Evolutionary conservation across 2,113 vertebrate genomes (phyloP).

Genomic region (Cavia aperea): DNA sequence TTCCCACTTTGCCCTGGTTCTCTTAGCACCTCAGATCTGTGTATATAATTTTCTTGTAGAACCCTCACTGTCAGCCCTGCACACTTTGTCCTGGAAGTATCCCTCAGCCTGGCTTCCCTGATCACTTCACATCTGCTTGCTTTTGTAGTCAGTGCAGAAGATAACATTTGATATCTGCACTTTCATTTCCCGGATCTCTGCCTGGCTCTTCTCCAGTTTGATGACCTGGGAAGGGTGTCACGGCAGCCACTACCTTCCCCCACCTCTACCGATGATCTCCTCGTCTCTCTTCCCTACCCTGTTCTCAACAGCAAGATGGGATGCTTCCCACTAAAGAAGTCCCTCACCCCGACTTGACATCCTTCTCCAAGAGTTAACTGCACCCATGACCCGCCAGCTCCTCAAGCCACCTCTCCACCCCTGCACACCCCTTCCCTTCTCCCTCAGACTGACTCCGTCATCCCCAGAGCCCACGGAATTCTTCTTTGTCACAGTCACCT

Average conservation of each 20-base stretch:
- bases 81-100: background rate
- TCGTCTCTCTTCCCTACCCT: background rate
- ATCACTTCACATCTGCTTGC: background rate
- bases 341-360: background rate
- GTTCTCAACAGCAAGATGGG: background rate
- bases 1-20: background rate
- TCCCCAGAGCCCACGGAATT: background rate
- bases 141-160: background rate
- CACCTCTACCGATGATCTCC: background rate
- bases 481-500: background rate
- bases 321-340: background rate
- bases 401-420: background rate
- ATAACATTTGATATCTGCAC: background rate
- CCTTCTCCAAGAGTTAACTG: background rate
- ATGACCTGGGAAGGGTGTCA: background rate
- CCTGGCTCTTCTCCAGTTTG: background rate
- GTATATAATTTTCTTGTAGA: background rate
- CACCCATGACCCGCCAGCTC: background rate
- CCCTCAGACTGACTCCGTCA: background rate
- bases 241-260: fast-evolving
- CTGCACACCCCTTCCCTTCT: background rate
- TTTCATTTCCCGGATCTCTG: background rate
- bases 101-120: background rate
- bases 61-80: background rate
- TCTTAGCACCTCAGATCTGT: background rate